Evolutionary conservation across 2,888 invertebrate genomes (phyloP).

Genomic region (Drosophila cracens): DNA sequence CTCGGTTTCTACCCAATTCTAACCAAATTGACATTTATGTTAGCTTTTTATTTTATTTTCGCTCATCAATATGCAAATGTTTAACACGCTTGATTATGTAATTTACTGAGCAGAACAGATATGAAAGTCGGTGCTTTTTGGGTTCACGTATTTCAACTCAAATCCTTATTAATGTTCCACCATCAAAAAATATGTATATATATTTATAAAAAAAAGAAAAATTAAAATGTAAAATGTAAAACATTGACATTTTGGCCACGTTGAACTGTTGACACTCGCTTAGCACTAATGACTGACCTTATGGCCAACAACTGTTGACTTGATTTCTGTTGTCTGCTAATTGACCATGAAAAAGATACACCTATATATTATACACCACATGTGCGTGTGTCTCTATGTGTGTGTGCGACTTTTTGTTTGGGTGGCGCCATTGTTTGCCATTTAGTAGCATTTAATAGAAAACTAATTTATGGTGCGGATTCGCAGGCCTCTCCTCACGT

Average conservation of each 20-base stretch:
- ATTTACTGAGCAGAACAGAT: slow-evolving; percentile 40
- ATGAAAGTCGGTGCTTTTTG: slow-evolving; percentile 16
- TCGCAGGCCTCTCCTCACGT: slow-evolving; percentile 55
- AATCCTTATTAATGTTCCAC: slow-evolving; percentile 63
- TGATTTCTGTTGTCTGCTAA: slow-evolving; percentile 72
- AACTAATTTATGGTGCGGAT: slow-evolving; percentile 71
- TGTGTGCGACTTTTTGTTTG: slow-evolving; percentile 52
- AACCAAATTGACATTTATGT: slow-evolving; percentile 55
- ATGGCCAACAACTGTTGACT: slow-evolving; percentile 52
- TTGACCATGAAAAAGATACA: slow-evolving; percentile 67
- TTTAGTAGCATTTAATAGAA: slow-evolving; percentile 73
- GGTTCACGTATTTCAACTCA: slow-evolving; percentile 39
- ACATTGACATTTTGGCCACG: slow-evolving; percentile 63
- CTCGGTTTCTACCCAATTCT: slow-evolving; percentile 47
- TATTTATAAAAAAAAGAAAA: not conserved
- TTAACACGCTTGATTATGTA: slow-evolving; percentile 63
- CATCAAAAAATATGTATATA: not conserved
- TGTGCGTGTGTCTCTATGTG: slow-evolving; percentile 3
- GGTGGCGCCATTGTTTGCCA: slow-evolving; percentile 74
- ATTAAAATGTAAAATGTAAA: slow-evolving; percentile 15
- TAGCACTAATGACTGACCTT: slow-evolving; percentile 57
- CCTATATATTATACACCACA: not conserved
- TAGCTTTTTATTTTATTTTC: slow-evolving; percentile 62
- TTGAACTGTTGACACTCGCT: slow-evolving; percentile 64
- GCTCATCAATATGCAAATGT: slow-evolving; percentile 76